Evolutionary conservation across 2,797 vertebrate genomes (phyloP), one percentile per base, ranked within the genome.

Genomic region (Tenualosa ilisha): DNA sequence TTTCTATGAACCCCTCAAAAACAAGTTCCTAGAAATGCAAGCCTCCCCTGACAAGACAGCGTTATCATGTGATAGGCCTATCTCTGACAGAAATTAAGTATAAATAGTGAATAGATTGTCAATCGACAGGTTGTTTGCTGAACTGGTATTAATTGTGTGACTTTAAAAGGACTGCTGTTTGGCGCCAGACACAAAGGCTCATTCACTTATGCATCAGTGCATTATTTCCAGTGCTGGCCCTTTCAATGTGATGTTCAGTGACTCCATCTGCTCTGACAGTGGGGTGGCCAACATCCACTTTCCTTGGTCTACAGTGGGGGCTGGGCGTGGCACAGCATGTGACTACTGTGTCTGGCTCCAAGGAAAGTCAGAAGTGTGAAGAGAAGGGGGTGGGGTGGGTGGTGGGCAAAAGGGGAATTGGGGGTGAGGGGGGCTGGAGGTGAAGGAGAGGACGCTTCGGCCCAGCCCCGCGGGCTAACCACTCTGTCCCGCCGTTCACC

Each of bases 371-470:
- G 68, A 75, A 6, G 37, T 37, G 37, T 40, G 65, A 72, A 11
- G 63, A 12, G 46, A 49, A 84, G 83, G 49, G 82, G 56, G 86
- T 46, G 31, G 82, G 81, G 81, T 3, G 75, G 82, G 61, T 86
- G 61, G 83, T 84, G 43, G 65, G 68, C 1, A 31, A 31, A 31
- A 61, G 81, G 37, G 83, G 40, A 24, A 51, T 85, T 82, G 84
- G 9, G 37, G 82, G 54, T 84, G 72, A 13, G 56, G 59, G 83
- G 37, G 13, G 13, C 26, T 11, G 51, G 59, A 85, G 86, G 82
- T 89, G 85, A 88, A 88, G 85, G 84, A 89, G 72, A 87, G 82
- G 86, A 82, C 83, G 79, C n/a, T 20, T 49, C 82, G 22, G 53
- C 82, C 26, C 81, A 13, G 17, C n/a, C 17, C 72, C 1, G 40